Conservation (phyloP, 2,797 vertebrate species). For the Rhinoraja longicauda region DNA sequence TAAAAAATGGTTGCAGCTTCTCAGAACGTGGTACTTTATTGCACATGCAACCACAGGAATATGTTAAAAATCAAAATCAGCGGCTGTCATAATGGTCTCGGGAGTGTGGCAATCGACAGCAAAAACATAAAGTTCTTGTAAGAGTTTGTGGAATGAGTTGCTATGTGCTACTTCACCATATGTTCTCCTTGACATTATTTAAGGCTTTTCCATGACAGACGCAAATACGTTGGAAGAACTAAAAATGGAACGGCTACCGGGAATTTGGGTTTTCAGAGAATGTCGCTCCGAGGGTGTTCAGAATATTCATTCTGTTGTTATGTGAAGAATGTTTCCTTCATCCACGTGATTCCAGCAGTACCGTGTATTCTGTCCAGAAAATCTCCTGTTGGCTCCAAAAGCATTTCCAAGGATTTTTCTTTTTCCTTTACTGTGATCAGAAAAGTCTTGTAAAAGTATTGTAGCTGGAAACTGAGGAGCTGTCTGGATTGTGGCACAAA, state of each 20-base stretch:
- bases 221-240: not conserved
- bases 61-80: not conserved
- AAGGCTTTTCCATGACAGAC: not conserved
- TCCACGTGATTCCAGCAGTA: not conserved
- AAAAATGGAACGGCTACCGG: not conserved
- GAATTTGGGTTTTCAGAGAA: not conserved
- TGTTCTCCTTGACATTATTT: not conserved
- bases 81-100: not conserved
- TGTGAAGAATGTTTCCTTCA: slow-evolving; percentile 18
- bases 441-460: not conserved
- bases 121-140: not conserved
- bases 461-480: not conserved
- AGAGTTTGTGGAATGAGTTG: not conserved
- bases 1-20: not conserved
- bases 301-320: not conserved
- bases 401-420: not conserved
- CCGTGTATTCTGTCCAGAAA: slow-evolving; percentile 14
- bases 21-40: not conserved
- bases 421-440: not conserved
- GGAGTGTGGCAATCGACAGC: not conserved
- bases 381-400: not conserved
- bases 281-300: not conserved
- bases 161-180: not conserved
- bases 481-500: not conserved
- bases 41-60: not conserved